A percentile compares a stretch with the other conserved stretches of the same genome.
phyloP scores from a whole-genome alignment of 2,888 invertebrate species.

The Belgica antarctica region DNA sequence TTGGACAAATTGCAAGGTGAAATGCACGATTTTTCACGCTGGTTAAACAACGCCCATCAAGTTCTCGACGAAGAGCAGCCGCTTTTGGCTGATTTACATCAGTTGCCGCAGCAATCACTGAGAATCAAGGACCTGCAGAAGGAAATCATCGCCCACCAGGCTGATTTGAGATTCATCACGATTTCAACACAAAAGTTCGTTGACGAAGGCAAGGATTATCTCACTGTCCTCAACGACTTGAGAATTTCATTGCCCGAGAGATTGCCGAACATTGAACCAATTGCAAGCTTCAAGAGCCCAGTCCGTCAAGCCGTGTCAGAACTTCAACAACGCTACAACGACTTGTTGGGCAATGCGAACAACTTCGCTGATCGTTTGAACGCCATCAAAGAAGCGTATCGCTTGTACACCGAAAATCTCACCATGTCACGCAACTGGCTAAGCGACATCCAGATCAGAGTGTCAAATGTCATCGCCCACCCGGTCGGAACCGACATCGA shows the following conservation, averaged over 20 bases:
- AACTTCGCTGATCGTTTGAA: constrained; percentile 77
- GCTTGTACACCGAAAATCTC: constrained; percentile 78
- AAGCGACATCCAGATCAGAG: constrained; percentile 70
- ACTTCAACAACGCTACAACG: constrained; percentile 76
- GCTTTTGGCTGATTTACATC: constrained; percentile 72
- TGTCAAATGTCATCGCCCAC: constrained; percentile 73
- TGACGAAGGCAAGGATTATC: constrained; percentile 90
- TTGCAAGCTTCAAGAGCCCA: constrained; percentile 67
- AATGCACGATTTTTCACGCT: constrained; percentile 73
- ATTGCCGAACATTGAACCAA: constrained; percentile 72
- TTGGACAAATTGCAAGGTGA: constrained; percentile 82
- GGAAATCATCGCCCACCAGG: constrained; percentile 93
- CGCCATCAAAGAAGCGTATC: constrained; percentile 70
- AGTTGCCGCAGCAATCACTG: constrained; percentile 69
- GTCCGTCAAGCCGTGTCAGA: constrained; percentile 76
- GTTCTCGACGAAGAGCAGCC: constrained; percentile 82
- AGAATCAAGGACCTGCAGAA: constrained; percentile 85
- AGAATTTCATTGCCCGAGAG: constrained; percentile 80
- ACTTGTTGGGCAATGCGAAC: constrained; percentile 78
- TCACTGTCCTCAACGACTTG: constrained; percentile 80
- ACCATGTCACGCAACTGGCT: constrained; percentile 79
- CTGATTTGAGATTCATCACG: constrained; percentile 90
- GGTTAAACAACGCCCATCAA: constrained; percentile 79
- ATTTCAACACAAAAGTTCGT: constrained; percentile 96
- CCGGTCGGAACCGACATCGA: constrained; percentile 83